Evolutionary conservation across 1,140 invertebrate species (phyloP).

Genomic region (Habropoda laboriosa): DNA sequence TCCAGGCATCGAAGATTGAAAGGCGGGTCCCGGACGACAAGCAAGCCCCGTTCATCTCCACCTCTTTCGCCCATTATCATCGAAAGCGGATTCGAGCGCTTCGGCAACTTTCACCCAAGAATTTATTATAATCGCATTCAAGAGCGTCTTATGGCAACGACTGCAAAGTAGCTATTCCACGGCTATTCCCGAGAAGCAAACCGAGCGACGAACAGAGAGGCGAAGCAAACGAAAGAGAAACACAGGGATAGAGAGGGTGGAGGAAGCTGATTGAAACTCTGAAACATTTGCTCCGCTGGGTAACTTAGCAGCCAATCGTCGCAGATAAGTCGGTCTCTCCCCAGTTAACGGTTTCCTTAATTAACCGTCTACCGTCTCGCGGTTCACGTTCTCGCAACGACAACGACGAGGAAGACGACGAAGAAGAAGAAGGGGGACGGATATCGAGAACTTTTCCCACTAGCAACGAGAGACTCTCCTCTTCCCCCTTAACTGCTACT

Average conservation of each 20-base stretch:
- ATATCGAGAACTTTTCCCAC: conserved; percentile 39
- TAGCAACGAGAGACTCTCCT: no score
- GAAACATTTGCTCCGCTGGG: conserved; percentile 56
- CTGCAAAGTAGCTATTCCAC: conserved; percentile 59
- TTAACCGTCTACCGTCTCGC: conserved; percentile 53
- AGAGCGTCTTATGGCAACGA: conserved; percentile 61
- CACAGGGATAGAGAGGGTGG: not conserved
- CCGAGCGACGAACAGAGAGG: no score
- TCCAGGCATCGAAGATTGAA: conserved; percentile 16
- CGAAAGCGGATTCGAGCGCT: conserved; percentile 60
- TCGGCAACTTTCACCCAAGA: conserved; percentile 60
- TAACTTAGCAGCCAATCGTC: conserved; percentile 66
- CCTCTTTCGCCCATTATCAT: conserved; percentile 53
- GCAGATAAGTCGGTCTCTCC: conserved; percentile 63
- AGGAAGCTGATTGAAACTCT: conserved; percentile 64
- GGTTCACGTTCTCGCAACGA: conserved; percentile 10
- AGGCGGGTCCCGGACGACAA: not conserved
- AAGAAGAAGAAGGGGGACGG: not conserved
- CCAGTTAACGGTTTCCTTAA: conserved; percentile 66
- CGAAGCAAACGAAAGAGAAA: no score
- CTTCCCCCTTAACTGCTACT: not conserved
- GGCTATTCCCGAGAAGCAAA: no score
- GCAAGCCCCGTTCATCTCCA: not conserved
- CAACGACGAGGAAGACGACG: not conserved
- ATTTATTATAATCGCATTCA: conserved; percentile 71